Conservation (phyloP, 2,113 vertebrate genomes). For the Gasterosteus nipponicus region DNA sequence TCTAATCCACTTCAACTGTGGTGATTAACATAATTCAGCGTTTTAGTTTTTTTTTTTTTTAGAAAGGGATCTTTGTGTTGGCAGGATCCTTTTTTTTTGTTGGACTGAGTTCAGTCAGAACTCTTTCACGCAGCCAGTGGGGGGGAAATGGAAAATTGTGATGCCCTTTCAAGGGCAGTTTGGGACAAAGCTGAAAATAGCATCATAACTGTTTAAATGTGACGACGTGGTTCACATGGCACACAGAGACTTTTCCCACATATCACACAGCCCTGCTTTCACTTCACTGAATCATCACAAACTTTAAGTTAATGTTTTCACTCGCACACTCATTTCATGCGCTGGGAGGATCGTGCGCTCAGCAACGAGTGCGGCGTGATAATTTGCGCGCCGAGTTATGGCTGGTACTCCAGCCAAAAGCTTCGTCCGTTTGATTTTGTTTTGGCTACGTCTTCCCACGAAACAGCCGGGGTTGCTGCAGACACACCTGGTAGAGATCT, state of each 20-base stretch:
- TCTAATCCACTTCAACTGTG: constrained; percentile 18
- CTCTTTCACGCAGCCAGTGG: constrained; percentile 21
- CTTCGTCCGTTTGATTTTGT: background rate
- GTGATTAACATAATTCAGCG: background rate
- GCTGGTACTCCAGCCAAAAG: background rate
- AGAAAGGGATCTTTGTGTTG: constrained; percentile 49
- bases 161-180: constrained; percentile 64
- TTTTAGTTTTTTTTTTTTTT: constrained; percentile 2
- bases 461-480: background rate
- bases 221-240: constrained; percentile 37
- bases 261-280: constrained; percentile 4
- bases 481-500: background rate
- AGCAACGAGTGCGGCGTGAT: background rate
- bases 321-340: background rate
- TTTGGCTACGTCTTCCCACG: background rate
- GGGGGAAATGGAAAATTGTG: constrained; percentile 57
- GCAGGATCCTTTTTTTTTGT: constrained; percentile 13
- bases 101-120: constrained; percentile 27
- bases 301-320: background rate
- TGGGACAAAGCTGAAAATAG: constrained; percentile 69
- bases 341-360: too few species aligned
- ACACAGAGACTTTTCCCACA: constrained; percentile 40
- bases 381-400: background rate
- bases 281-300: background rate
- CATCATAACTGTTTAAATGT: constrained; percentile 42